Evolutionary conservation across 2,113 vertebrate species (phyloP).

Genomic region (Genyomyrus donnyi): DNA sequence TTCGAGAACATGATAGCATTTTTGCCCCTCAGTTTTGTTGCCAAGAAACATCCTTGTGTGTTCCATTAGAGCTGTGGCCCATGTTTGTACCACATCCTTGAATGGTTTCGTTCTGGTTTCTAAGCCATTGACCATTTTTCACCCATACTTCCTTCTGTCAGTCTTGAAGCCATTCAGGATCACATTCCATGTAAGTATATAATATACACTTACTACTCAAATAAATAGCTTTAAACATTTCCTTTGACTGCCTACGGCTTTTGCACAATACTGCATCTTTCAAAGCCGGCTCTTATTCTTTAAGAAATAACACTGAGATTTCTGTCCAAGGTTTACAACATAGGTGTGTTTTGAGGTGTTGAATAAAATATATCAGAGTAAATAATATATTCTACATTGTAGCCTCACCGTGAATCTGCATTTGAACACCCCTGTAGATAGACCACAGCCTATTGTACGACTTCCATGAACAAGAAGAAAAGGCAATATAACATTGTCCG

Average conservation of each 20-base stretch:
- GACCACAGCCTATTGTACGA: background rate
- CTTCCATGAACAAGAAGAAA: background rate
- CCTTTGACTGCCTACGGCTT: background rate
- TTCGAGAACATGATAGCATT: background rate
- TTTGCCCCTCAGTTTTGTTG: background rate
- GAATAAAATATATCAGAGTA: background rate
- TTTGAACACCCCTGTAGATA: background rate
- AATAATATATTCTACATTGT: background rate
- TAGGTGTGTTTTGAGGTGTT: background rate
- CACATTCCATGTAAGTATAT: background rate
- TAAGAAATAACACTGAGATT: background rate
- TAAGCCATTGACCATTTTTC: background rate
- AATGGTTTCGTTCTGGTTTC: background rate
- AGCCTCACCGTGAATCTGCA: background rate
- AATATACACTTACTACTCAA: background rate
- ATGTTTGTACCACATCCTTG: background rate
- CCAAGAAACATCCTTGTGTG: background rate
- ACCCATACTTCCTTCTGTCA: background rate
- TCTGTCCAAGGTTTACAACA: background rate
- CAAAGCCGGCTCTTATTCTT: background rate
- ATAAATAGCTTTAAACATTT: background rate
- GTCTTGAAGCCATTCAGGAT: background rate
- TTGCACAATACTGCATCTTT: background rate
- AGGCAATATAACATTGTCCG: background rate
- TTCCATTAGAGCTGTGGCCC: background rate